Conservation (phyloP, 92 coral and sea anemone genomes). For the Metridium senile region DNA sequence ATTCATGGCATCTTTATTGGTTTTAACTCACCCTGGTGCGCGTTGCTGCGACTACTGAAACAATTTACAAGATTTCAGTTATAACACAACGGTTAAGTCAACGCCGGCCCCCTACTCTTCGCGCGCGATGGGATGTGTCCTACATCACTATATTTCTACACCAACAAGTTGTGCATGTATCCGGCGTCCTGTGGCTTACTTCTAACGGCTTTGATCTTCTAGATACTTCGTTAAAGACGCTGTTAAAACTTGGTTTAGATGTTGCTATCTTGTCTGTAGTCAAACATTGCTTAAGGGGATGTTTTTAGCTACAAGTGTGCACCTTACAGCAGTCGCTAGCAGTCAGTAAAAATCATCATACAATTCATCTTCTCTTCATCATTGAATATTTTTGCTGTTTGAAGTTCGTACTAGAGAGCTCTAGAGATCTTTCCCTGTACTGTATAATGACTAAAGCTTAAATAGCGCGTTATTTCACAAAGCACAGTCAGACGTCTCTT, state of each 20-base stretch:
- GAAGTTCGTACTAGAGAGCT: no score
- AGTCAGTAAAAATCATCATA: no score
- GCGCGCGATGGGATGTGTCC: conserved; percentile 20
- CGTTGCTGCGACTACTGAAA: conserved; percentile 7
- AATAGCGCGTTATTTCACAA: no score
- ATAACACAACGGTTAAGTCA: neutral
- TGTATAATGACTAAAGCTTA: no score
- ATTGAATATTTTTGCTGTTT: neutral
- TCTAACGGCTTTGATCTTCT: neutral
- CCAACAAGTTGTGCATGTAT: conserved; percentile 15
- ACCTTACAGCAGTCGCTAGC: neutral
- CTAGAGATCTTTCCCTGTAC: no score
- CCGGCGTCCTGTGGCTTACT: conserved; percentile 23
- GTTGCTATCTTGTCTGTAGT: neutral
- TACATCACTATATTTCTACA: conserved; percentile 2
- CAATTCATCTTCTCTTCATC: no score
- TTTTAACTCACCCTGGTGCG: neutral
- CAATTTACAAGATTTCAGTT: neutral
- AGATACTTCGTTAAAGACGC: conserved; percentile 21
- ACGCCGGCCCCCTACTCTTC: conserved; percentile 22
- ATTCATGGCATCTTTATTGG: conserved; percentile 1
- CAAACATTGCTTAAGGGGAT: neutral
- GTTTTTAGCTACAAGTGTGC: neutral
- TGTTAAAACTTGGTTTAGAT: neutral
- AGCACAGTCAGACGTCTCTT: no score